Base-by-base conservation (phyloP, 2,888 invertebrate genomes). In the Vannuccia rotundouncinata region DNA sequence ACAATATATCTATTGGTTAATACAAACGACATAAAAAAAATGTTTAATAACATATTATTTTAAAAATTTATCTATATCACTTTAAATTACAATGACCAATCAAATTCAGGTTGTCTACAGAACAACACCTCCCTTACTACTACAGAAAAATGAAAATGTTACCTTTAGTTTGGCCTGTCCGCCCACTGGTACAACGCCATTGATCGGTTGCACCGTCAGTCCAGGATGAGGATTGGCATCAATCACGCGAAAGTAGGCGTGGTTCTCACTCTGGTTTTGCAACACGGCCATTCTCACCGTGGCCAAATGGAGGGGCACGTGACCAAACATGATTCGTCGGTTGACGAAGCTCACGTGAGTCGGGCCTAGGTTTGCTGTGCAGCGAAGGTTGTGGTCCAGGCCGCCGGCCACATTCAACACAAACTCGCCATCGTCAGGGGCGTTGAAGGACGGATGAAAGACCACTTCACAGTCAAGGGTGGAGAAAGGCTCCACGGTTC, bases 391-490 rank as follows among this genome's bases (percentile, higher is more conserved):
- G 29, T 22, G 28, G 0, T 85, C 83, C 31, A 83, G 84, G 1
- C 87, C 87, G 17, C 86, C 85, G 79, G 84, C 84, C 25, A 88
- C 85, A 80, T 85, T 84, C 1, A 88, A 84, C 0, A 85, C 84
- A 83, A 88, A 88, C 27, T 85, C 83, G 0, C 87, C 87, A 78
- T 86, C 85, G 29, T 86, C 86, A 10, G 88, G 87, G 1, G 88
- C 88, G 77, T 85, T 82, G 83, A 84, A 88, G 5, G 87, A 87
- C 1, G 88, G 87, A 80, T 87, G 87, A 85, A 87, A 88, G 0
- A 88, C 87, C n/a, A 88, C 87, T 82, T 88, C 88, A 84, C 88
- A 88, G 81, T 88, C 87, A 59, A 88, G 83, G 79, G 86, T 85
- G 59, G 84, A 84, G 81, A 83, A 85, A 5, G 88, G 83, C 30